Evolutionary conservation across 2,113 vertebrate species (phyloP).

Genomic region (Chascanopsetta lugubris): DNA sequence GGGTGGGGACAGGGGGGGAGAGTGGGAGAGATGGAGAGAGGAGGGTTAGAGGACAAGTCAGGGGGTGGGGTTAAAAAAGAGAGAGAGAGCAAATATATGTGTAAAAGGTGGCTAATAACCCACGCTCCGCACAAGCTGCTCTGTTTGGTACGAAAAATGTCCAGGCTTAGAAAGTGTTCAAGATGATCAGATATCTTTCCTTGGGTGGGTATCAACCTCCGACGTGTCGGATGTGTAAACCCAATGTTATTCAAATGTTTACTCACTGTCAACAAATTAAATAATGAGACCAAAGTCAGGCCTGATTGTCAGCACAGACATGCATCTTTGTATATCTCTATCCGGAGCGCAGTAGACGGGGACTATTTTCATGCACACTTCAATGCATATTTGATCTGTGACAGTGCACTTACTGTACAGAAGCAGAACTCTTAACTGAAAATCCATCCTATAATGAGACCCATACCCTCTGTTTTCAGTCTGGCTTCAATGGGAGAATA

Average conservation of each 20-base stretch:
- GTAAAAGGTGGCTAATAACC: constrained; percentile 37
- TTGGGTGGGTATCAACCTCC: neutral
- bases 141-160: constrained; percentile 19
- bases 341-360: neutral
- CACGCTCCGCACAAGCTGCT: neutral
- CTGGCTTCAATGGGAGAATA: neutral
- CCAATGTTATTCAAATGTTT: neutral
- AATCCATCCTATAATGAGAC: neutral
- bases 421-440: neutral
- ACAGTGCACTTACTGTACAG: too few relatives aligned
- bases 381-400: neutral
- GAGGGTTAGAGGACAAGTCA: constrained; percentile 46
- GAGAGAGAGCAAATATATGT: constrained; percentile 48
- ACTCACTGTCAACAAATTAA: constrained; percentile 4
- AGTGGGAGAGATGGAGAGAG: constrained; percentile 30
- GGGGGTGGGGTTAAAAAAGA: constrained; percentile 38
- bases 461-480: neutral
- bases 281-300: neutral
- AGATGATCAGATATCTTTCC: neutral
- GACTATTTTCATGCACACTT: neutral
- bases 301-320: neutral
- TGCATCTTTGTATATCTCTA: neutral
- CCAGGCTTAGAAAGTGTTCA: neutral
- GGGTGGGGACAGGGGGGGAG: constrained; percentile 44
- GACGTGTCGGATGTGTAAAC: constrained; percentile 3